Percentiles rank a stretch among this genome's conserved stretches.
Evolutionary conservation across 2,888 invertebrate genomes (phyloP).

Genomic region (Eupithecia inturbata): DNA sequence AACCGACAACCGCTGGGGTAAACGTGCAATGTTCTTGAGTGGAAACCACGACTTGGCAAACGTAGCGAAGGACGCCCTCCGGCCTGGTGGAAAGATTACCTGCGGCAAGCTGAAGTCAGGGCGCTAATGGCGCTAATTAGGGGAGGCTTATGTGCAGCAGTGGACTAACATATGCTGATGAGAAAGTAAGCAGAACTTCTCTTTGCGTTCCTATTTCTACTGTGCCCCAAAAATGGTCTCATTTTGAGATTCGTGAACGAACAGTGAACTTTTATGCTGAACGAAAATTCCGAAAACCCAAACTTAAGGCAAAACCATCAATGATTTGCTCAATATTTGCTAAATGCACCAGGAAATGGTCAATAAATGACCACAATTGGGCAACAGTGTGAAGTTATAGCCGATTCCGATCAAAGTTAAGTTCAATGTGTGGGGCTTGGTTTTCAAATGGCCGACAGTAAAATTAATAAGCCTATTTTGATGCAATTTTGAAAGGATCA

Average conservation of each 20-base stretch:
- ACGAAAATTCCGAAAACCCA: background rate
- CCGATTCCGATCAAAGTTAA: constrained; percentile 29
- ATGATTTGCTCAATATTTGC: constrained; percentile 6
- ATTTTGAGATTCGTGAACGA: background rate
- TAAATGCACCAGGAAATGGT: constrained; percentile 29
- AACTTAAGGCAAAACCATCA: background rate
- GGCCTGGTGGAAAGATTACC: too few species aligned
- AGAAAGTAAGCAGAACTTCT: too few species aligned
- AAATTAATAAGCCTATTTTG: constrained; percentile 3
- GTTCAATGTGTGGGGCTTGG: constrained; percentile 1
- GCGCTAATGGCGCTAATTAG: too few species aligned
- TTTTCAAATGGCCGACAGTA: background rate
- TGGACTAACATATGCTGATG: too few species aligned
- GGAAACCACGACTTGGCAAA: too few species aligned
- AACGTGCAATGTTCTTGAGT: too few species aligned
- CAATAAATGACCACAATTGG: constrained; percentile 30
- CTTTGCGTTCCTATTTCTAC: background rate
- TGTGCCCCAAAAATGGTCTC: background rate
- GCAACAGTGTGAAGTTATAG: constrained; percentile 38
- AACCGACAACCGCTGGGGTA: too few species aligned
- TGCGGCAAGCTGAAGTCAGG: too few species aligned
- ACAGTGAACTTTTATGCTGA: background rate
- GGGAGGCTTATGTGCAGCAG: too few species aligned
- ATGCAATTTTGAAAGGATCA: background rate
- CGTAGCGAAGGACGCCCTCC: too few species aligned